Conservation (phyloP, 2,113 vertebrate species). For the Ctenomys sociabilis region DNA sequence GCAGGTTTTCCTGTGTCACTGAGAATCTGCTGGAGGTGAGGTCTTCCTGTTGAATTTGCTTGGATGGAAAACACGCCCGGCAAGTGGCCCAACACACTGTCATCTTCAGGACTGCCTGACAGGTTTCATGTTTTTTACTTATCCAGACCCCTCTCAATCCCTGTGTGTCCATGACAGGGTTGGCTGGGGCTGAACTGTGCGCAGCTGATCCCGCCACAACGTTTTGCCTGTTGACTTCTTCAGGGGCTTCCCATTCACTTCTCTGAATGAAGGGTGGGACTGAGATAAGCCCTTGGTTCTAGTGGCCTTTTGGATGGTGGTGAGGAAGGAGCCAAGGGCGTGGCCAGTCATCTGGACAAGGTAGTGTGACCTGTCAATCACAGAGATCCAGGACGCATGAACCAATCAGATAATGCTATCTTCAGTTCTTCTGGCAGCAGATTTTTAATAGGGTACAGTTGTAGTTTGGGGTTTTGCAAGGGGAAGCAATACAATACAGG, state of each 20-base stretch:
- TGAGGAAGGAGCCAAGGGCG: background rate
- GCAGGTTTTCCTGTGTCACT: fast-evolving
- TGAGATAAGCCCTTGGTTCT: background rate
- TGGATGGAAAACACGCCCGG: background rate
- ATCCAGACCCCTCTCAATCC: background rate
- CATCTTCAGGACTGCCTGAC: background rate
- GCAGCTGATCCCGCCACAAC: background rate
- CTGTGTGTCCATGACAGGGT: fast-evolving
- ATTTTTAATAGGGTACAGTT: background rate
- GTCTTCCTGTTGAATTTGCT: background rate
- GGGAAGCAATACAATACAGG: too few relatives aligned
- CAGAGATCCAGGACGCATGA: background rate
- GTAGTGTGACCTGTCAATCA: background rate
- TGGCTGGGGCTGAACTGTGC: background rate
- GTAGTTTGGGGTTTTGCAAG: too few relatives aligned
- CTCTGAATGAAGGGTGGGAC: background rate
- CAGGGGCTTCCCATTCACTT: background rate
- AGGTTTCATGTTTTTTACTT: background rate
- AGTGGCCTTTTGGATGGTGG: background rate
- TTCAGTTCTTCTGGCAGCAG: background rate
- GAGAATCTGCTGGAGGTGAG: background rate
- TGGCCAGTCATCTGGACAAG: background rate
- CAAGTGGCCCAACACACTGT: background rate
- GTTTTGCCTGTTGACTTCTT: background rate
- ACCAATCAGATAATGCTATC: background rate